These are phyloP conservation scores for Ctenochaetus hawaiiensis DNA, from an alignment of 2,797 vertebrate genomes.

Conservation along the genomic window DNA sequence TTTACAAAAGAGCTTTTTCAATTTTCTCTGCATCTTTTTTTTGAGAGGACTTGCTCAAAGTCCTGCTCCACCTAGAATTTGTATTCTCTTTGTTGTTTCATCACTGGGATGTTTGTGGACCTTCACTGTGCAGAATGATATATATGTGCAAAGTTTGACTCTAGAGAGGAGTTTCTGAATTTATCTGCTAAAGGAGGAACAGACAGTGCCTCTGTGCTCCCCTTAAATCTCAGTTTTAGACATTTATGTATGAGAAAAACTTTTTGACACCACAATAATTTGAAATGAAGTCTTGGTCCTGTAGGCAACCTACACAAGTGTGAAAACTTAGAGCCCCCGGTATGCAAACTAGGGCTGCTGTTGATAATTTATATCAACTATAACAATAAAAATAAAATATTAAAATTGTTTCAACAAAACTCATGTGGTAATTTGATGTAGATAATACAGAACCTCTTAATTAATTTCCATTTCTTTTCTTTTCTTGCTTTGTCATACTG, in stretches of 20 bases:
- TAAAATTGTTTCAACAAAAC: too few relatives aligned
- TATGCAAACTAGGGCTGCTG: not conserved
- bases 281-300: not conserved
- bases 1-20: slow-evolving; percentile 39
- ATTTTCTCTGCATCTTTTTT: slow-evolving; percentile 14
- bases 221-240: not conserved
- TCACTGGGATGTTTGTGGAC: not conserved
- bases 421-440: too few relatives aligned
- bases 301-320: not conserved
- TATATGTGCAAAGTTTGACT: not conserved
- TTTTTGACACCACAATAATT: slow-evolving; percentile 2
- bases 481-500: too few relatives aligned
- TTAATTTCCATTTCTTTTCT: too few relatives aligned
- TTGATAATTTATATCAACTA: too few relatives aligned
- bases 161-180: not conserved
- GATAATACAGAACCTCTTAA: too few relatives aligned
- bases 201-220: not conserved
- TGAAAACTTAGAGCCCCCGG: not conserved
- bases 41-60: slow-evolving; percentile 4
- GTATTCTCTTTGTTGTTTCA: not conserved
- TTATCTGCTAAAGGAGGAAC: not conserved
- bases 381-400: too few relatives aligned
- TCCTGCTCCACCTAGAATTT: not conserved
- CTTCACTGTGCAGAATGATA: slow-evolving; percentile 9
- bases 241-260: not conserved